A percentile compares a stretch with the other conserved stretches of the same genome.
Evolutionary conservation across 2,888 invertebrate species (phyloP).

Genomic region (Lasioglossum malachurum): DNA sequence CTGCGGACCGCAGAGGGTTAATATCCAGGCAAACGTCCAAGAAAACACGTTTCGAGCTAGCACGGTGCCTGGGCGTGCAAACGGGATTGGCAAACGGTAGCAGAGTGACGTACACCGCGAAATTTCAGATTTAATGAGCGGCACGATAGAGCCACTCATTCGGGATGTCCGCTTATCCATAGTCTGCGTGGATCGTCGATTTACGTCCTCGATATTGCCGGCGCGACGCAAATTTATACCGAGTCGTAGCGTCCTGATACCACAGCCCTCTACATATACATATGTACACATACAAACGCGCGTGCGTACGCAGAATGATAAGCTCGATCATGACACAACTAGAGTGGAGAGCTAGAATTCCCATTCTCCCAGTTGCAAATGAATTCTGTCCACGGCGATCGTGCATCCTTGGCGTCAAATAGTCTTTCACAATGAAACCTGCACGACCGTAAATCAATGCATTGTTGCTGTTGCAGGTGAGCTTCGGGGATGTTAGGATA

Average conservation of each 20-base stretch:
- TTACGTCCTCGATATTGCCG: conserved; percentile 30
- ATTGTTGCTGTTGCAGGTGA: conserved; percentile 87
- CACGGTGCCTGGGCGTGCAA: neutral
- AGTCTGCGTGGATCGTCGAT: conserved; percentile 36
- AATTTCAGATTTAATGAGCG: conserved; percentile 27
- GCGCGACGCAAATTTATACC: conserved; percentile 55
- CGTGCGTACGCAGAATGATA: neutral
- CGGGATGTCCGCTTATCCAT: conserved; percentile 33
- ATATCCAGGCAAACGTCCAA: neutral
- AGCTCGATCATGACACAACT: neutral
- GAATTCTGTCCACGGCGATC: neutral
- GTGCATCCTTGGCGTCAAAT: neutral
- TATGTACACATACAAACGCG: neutral
- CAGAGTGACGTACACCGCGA: neutral
- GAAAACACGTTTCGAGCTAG: neutral
- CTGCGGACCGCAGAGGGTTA: no score
- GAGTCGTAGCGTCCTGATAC: conserved; percentile 11
- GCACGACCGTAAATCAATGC: neutral
- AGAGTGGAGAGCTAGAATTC: neutral
- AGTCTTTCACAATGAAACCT: neutral
- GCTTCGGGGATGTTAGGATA: conserved; percentile 95
- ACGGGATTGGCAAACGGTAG: neutral
- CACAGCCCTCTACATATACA: neutral
- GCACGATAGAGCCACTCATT: neutral
- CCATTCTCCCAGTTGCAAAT: neutral